phyloP scores from a whole-genome alignment of 37 sponge, comb jelly and placozoan genomes.

The Aplysina aerophoba region DNA sequence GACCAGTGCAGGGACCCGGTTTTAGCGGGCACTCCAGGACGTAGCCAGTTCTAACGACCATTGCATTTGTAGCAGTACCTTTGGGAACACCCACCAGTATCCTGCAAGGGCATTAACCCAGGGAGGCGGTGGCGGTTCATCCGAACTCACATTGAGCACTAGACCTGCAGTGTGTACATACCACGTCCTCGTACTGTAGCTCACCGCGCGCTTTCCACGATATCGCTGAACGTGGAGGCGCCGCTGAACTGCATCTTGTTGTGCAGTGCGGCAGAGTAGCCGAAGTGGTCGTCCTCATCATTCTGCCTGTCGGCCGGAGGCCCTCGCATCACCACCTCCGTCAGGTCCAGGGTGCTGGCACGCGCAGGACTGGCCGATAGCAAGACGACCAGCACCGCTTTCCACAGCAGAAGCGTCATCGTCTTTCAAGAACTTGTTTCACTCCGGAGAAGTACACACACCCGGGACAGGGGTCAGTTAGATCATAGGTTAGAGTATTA shows the following conservation, averaged over 20 bases:
- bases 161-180: too few relatives aligned
- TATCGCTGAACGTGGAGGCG: not conserved
- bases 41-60: not conserved
- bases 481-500: too few relatives aligned
- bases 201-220: not conserved
- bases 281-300: constrained; percentile 1
- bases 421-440: too few relatives aligned
- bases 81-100: constrained; percentile 27
- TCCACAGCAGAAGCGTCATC: too few relatives aligned
- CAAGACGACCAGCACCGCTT: too few relatives aligned
- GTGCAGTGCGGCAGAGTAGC: constrained; percentile 27
- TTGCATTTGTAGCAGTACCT: not conserved
- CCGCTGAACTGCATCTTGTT: not conserved
- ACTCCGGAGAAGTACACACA: too few relatives aligned
- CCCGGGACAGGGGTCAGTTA: too few relatives aligned
- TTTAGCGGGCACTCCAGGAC: not conserved
- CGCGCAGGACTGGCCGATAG: too few relatives aligned
- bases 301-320: not conserved
- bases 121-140: too few relatives aligned
- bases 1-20: not conserved
- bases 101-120: not conserved
- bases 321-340: not conserved
- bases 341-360: not conserved
- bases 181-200: too few relatives aligned
- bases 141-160: too few relatives aligned